Conservation (phyloP, 2,888 invertebrate species). For the Heliconius ethilla region DNA sequence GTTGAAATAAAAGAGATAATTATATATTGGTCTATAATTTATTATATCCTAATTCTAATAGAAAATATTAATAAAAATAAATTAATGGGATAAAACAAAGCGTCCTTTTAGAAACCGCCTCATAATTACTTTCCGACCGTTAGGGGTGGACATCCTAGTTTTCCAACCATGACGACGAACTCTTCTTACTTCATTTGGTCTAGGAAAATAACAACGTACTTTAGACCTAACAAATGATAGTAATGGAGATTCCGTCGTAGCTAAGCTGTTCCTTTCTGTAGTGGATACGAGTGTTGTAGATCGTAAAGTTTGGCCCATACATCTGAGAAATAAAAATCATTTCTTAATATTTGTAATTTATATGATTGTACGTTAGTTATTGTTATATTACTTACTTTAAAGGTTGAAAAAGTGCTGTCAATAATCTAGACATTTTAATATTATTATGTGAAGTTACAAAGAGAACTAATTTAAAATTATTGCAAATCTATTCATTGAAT, state of each 20-base stretch:
- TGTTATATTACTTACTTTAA: conserved; percentile 54
- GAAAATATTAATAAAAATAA: conserved; percentile 25
- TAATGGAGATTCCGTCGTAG: conserved; percentile 61
- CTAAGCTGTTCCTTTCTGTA: conserved; percentile 53
- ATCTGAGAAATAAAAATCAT: conserved; percentile 53
- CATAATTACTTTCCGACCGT: conserved; percentile 88
- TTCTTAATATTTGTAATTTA: not conserved
- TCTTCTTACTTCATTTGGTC: conserved; percentile 87
- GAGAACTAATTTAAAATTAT: not conserved
- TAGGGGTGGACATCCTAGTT: conserved; percentile 85
- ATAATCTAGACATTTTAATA: conserved; percentile 60
- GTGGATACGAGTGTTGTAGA: conserved; percentile 51
- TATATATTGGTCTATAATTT: conserved; percentile 32
- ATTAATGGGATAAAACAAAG: conserved; percentile 85
- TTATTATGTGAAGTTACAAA: not conserved
- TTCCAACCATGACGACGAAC: conserved; percentile 87
- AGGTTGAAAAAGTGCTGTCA: conserved; percentile 64
- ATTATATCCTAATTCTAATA: conserved; percentile 24
- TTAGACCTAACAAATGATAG: conserved; percentile 69
- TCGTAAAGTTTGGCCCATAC: conserved; percentile 60
- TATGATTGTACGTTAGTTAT: not conserved
- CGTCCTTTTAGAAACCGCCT: conserved; percentile 88
- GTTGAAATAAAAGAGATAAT: conserved; percentile 31
- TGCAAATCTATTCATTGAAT: not conserved
- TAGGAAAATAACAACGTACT: conserved; percentile 87